phyloP scores from a whole-genome alignment of 2,797 vertebrate genomes.

The Anisognathus igniventris region DNA sequence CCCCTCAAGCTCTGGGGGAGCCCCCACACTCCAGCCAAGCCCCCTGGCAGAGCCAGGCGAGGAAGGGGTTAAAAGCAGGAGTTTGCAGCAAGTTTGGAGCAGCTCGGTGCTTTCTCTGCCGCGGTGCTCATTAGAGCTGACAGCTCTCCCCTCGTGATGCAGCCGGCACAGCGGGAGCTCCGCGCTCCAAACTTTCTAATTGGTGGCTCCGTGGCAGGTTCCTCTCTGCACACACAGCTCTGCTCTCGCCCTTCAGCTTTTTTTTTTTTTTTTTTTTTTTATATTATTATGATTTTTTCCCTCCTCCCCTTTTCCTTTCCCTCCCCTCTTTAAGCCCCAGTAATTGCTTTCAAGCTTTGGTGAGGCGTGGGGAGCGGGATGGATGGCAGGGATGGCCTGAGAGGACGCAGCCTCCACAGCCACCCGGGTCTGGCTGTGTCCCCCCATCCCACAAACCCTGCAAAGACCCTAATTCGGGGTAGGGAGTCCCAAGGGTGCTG shows the following conservation, averaged over 20 bases:
- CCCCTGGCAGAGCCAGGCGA: accelerated
- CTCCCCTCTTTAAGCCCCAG: conserved; percentile 76
- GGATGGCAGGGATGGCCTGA: background rate
- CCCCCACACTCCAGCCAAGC: background rate
- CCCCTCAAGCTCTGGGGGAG: conserved; percentile 23
- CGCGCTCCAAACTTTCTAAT: conserved; percentile 78
- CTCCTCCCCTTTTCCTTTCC: background rate
- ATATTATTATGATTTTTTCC: background rate
- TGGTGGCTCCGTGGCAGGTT: conserved; percentile 81
- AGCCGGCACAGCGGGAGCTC: conserved; percentile 60
- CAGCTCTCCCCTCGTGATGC: conserved; percentile 63
- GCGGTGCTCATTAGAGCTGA: conserved; percentile 72
- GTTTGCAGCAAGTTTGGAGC: conserved; percentile 57
- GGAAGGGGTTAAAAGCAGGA: conserved; percentile 58
- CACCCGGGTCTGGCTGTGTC: background rate
- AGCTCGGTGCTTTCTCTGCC: conserved; percentile 40
- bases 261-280: too few relatives aligned
- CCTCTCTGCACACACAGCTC: conserved; percentile 57
- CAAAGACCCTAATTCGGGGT: too few relatives aligned
- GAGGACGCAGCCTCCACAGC: background rate
- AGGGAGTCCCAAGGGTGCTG: too few relatives aligned
- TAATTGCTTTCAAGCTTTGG: conserved; percentile 74
- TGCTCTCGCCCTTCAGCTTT: conserved; percentile 27
- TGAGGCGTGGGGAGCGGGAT: background rate
- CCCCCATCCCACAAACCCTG: too few relatives aligned